Percentiles rank a stretch among this genome's conserved stretches.
phyloP scores from a whole-genome alignment of 2,888 invertebrate species.

The Limnephilus lunatus region DNA sequence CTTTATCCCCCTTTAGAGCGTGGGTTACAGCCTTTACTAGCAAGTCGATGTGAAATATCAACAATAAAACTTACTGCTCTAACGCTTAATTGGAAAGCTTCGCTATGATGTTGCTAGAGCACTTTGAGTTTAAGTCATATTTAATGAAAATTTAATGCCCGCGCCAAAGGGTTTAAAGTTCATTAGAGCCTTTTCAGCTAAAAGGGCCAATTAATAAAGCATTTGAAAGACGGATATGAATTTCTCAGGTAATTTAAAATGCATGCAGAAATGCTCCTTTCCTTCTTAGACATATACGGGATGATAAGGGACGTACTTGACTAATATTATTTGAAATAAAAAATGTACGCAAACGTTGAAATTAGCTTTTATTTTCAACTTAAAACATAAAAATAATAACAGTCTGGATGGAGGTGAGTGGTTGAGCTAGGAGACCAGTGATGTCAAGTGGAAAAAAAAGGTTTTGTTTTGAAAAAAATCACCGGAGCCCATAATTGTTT shows the following conservation, averaged over 20 bases:
- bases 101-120: slow-evolving; percentile 8
- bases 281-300: background rate
- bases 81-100: slow-evolving; percentile 22
- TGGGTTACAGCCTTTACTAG: background rate
- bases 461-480: too few relatives aligned
- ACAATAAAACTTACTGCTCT: slow-evolving; percentile 25
- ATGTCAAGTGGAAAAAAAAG: too few relatives aligned
- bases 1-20: background rate
- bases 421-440: too few relatives aligned
- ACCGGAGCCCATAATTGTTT: too few relatives aligned
- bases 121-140: slow-evolving; percentile 2
- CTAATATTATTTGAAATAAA: too few relatives aligned
- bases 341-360: too few relatives aligned
- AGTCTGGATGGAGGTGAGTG: too few relatives aligned
- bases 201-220: slow-evolving; percentile 33
- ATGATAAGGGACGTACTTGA: too few relatives aligned
- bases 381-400: too few relatives aligned
- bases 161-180: slow-evolving; percentile 35
- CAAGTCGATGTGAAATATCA: slow-evolving; percentile 5
- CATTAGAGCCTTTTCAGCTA: slow-evolving; percentile 30
- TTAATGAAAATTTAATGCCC: slow-evolving; percentile 36
- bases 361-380: too few relatives aligned
- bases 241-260: slow-evolving; percentile 33
- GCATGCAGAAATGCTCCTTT: background rate
- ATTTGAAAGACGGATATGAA: background rate